A percentile compares a stretch with the other conserved stretches of the same genome.
These are phyloP conservation scores for Corythucha ciliata DNA, from an alignment of 2,888 invertebrate genomes.

Conservation along the genomic window DNA sequence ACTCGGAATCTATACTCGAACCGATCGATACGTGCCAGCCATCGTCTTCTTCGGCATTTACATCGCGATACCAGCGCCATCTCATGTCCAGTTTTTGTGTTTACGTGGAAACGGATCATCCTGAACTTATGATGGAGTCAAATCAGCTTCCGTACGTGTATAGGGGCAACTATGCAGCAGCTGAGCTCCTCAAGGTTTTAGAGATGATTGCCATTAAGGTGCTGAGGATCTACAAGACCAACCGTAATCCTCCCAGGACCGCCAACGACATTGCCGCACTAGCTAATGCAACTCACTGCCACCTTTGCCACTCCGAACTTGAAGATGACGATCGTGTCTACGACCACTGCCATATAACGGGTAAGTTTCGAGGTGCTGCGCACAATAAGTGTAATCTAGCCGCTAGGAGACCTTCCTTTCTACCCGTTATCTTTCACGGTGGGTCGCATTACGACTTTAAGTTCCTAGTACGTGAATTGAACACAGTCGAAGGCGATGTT, in stretches of 20 bases:
- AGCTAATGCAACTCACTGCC: constrained; percentile 1
- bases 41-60: no score
- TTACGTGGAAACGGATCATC: no score
- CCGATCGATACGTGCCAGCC: no score
- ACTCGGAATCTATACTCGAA: background rate
- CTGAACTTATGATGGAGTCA: background rate
- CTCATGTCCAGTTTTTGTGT: no score
- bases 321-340: background rate
- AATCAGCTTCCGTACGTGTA: background rate
- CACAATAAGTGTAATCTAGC: constrained; percentile 37
- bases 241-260: no score
- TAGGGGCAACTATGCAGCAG: no score
- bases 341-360: constrained; percentile 38
- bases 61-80: no score
- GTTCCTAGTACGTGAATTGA: constrained; percentile 9
- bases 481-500: background rate
- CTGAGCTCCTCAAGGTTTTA: no score
- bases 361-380: constrained; percentile 35
- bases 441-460: constrained; percentile 5
- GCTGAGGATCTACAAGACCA: no score
- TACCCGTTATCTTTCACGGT: constrained; percentile 38
- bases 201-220: no score
- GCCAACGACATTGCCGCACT: background rate
- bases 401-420: constrained; percentile 32
- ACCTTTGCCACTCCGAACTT: constrained; percentile 1